Conservation (phyloP, 2,797 vertebrate species). For the Sardinella longiceps region DNA sequence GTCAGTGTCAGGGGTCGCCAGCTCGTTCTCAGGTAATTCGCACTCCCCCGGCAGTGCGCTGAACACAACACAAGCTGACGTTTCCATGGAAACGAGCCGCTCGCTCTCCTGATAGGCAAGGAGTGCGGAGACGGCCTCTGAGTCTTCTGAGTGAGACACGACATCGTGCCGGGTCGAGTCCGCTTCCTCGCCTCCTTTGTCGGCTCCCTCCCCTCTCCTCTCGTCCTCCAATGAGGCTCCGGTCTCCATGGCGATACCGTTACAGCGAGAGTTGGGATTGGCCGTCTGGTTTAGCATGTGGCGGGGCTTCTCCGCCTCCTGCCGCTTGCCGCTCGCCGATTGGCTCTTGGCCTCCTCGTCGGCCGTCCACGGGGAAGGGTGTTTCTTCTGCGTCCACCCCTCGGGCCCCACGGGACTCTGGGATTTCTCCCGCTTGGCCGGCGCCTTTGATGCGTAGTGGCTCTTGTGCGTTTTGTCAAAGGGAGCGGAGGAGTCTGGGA, state of each 20-base stretch:
- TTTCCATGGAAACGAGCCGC: constrained; percentile 53
- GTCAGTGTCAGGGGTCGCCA: constrained; percentile 41
- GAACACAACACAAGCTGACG: constrained; percentile 71
- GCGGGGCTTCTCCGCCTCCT: constrained; percentile 35
- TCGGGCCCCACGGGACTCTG: constrained; percentile 71
- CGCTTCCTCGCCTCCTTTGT: constrained; percentile 23
- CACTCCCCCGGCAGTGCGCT: constrained; percentile 81
- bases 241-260: not conserved
- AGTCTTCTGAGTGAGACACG: constrained; percentile 75
- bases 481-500: constrained; percentile 78
- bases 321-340: constrained; percentile 32
- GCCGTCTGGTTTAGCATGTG: not conserved
- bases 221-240: not conserved
- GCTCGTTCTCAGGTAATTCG: constrained; percentile 79
- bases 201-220: not conserved
- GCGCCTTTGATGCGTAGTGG: constrained; percentile 79
- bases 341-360: constrained; percentile 75
- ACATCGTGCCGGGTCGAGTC: constrained; percentile 42
- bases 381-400: constrained; percentile 66
- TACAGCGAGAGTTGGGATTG: constrained; percentile 27
- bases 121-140: constrained; percentile 83
- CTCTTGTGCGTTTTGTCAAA: constrained; percentile 74
- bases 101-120: constrained; percentile 85
- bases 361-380: constrained; percentile 61
- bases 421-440: constrained; percentile 75